These are phyloP conservation scores for Gephyroberyx darwinii DNA, from an alignment of 2,797 vertebrate species.

Conservation along the genomic window DNA sequence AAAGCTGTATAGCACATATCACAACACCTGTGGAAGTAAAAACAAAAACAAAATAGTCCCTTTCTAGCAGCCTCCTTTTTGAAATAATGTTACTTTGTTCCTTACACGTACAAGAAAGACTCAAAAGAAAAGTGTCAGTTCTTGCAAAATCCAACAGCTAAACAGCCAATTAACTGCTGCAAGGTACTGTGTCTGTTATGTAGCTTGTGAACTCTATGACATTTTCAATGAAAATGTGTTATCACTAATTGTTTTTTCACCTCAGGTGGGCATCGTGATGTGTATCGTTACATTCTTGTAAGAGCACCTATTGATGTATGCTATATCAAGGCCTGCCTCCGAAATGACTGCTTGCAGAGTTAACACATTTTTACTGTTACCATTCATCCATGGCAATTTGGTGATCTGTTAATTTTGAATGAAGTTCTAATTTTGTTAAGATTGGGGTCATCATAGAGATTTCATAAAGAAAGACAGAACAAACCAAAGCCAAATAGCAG, in stretches of 20 bases:
- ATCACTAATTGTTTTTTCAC: conserved; percentile 3
- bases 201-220: conserved; percentile 11
- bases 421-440: background rate
- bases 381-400: background rate
- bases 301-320: background rate
- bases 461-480: too few species aligned
- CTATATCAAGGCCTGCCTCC: background rate
- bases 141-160: conserved; percentile 9
- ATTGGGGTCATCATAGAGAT: too few species aligned
- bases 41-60: background rate
- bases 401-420: background rate
- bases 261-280: conserved; percentile 7
- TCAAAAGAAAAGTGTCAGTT: conserved; percentile 12
- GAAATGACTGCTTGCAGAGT: background rate
- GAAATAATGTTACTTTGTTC: background rate
- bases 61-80: background rate
- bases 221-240: background rate
- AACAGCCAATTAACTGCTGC: background rate
- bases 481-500: too few species aligned
- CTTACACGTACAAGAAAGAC: background rate
- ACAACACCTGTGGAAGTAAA: background rate
- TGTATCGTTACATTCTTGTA: conserved; percentile 8
- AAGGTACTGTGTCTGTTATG: conserved; percentile 1
- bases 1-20: background rate
- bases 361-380: background rate